Base-by-base conservation (phyloP, 2,888 invertebrate genomes). In the Norana najaformis region DNA sequence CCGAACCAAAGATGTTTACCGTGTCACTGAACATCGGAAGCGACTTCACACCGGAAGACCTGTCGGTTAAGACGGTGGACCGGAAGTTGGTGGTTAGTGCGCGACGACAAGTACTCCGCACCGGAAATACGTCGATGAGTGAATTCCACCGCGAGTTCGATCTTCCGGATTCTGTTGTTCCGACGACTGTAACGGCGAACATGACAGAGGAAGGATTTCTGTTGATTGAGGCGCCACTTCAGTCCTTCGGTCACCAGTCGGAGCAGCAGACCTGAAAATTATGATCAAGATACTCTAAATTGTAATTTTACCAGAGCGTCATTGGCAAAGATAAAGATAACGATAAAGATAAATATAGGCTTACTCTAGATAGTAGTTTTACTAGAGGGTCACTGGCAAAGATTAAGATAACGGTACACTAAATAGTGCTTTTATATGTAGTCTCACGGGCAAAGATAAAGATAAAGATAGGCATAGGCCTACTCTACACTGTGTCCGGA, bases 111-210 rank as follows among this genome's bases (percentile, higher is more conserved):
- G 94, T 94, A 91, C 93, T 93, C 90, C 92, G 92, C 20, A 93
- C 93, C 1, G 94, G 94, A 18, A 92, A 94, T 39, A 94, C 94
- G 30, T 93, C 94, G 88, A 93, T 94, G 91, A 94, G 94, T 90
- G 94, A 94, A 90, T 94, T 94, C 91, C 94, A 94, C 91, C 94
- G 94, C 90, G 94, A 95, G 91, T 95, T 94, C 91, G 95, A 94
- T 91, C 92, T 95, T 47, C 95, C 95, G 2, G 94, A 93, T 85
- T 92, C 93, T 89, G 94, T 95, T n/a, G 94, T 94, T 90, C 94
- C 94, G 37, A 93, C 93, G 41, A 93, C 93, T 16, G 94, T 95
- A 37, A 93, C 93, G 3, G 95, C 95, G 16, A 94, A 93, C 90
- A 93, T 94, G 89, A 93, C 93, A 23, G 94, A 94, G 85, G 94